These are phyloP conservation scores for Myrmecophaga tridactyla DNA, from an alignment of 2,113 vertebrate genomes.

Conservation along the genomic window DNA sequence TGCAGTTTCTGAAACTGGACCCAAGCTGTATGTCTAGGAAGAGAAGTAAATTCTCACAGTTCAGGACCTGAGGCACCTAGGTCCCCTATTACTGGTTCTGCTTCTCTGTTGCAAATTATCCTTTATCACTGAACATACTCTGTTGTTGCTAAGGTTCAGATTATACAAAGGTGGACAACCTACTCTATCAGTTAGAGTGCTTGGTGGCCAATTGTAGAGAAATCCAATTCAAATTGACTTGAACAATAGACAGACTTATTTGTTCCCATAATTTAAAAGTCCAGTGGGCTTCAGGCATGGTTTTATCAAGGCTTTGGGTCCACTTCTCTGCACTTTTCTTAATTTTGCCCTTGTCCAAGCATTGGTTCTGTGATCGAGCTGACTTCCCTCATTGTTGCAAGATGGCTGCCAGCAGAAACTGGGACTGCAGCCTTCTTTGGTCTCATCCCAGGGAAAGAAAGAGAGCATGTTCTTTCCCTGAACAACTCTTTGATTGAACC, in stretches of 20 bases:
- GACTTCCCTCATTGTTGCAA: not conserved
- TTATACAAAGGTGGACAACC: not conserved
- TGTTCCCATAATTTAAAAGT: not conserved
- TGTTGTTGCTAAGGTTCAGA: not conserved
- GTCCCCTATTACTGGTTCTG: not conserved
- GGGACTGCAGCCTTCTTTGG: not conserved
- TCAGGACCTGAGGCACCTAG: not conserved
- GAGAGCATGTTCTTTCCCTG: not conserved
- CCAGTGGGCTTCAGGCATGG: not conserved
- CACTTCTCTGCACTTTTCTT: not conserved
- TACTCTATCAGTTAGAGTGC: not conserved
- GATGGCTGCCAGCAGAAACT: not conserved
- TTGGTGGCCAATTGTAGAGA: not conserved
- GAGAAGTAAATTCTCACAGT: not conserved
- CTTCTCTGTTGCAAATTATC: not conserved
- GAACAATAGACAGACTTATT: not conserved
- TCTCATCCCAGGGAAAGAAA: not conserved
- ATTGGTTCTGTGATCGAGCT: not conserved
- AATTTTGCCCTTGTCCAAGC: not conserved
- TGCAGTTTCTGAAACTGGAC: not conserved
- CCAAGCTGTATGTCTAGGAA: slow-evolving; percentile 22
- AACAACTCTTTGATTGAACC: not conserved
- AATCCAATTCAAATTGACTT: not conserved
- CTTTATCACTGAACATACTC: not conserved
- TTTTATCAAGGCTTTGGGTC: not conserved